These are phyloP conservation scores for Hemiscyllium ocellatum DNA, from an alignment of 2,113 vertebrate species.

Conservation along the genomic window DNA sequence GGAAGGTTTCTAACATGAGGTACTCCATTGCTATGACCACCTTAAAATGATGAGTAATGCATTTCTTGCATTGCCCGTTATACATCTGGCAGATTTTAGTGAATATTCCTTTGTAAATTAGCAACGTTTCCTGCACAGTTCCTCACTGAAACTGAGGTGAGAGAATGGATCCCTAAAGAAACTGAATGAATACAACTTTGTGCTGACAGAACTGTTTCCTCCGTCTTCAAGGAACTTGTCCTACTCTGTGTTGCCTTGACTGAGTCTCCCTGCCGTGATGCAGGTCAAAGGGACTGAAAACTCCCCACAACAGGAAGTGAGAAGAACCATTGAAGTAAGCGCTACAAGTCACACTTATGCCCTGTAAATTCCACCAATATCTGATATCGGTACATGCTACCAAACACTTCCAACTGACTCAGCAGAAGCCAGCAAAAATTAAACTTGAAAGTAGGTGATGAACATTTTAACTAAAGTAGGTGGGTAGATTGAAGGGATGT, in stretches of 20 bases:
- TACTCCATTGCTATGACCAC: background rate
- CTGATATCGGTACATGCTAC: background rate
- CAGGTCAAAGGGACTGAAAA: background rate
- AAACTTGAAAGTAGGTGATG: no score
- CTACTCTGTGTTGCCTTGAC: background rate
- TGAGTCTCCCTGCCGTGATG: background rate
- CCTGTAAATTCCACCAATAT: background rate
- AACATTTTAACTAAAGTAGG: no score
- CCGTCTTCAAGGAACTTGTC: background rate
- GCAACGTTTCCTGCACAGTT: background rate
- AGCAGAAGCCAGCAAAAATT: background rate
- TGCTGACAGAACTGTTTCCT: background rate
- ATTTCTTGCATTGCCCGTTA: background rate
- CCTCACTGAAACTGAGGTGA: background rate
- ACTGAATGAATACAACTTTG: background rate
- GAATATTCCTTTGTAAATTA: background rate
- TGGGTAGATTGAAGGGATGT: no score
- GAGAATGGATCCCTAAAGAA: background rate
- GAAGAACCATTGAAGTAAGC: background rate
- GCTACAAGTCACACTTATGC: background rate
- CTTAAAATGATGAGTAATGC: background rate
- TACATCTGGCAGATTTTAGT: no score
- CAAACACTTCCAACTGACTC: background rate
- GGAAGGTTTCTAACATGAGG: background rate
- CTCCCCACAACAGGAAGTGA: background rate